Conservation (phyloP, 2,113 vertebrate species). For the Centropus bengalensis region DNA sequence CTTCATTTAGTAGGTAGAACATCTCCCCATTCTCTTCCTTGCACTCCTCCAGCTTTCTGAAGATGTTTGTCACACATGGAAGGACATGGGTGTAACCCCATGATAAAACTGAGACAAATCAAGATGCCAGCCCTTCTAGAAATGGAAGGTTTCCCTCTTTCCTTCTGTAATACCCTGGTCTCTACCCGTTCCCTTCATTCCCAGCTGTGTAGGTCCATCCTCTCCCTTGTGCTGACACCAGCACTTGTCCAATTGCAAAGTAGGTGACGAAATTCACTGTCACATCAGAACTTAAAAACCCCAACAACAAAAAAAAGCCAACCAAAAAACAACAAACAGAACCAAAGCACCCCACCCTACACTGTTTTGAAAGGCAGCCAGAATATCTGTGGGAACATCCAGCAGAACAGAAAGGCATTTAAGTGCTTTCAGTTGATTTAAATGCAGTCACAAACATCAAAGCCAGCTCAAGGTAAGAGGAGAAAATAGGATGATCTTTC, state of each 20-base stretch:
- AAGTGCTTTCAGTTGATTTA: neutral
- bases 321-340: neutral
- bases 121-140: neutral
- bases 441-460: neutral
- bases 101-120: neutral
- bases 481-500: neutral
- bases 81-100: neutral
- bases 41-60: neutral
- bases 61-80: neutral
- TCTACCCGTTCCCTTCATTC: neutral
- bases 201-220: neutral
- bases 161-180: neutral
- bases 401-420: neutral
- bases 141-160: neutral
- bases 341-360: neutral
- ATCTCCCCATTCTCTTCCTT: neutral
- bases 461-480: neutral
- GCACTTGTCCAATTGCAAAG: neutral
- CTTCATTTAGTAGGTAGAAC: neutral
- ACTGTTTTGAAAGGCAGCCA: neutral
- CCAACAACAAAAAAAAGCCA: neutral
- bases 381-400: slow-evolving; percentile 4
- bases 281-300: neutral
- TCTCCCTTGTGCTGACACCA: neutral
- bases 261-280: neutral